These are phyloP conservation scores for Centruroides sculpturatus DNA, from an alignment of 1,140 invertebrate species.

Conservation along the genomic window DNA sequence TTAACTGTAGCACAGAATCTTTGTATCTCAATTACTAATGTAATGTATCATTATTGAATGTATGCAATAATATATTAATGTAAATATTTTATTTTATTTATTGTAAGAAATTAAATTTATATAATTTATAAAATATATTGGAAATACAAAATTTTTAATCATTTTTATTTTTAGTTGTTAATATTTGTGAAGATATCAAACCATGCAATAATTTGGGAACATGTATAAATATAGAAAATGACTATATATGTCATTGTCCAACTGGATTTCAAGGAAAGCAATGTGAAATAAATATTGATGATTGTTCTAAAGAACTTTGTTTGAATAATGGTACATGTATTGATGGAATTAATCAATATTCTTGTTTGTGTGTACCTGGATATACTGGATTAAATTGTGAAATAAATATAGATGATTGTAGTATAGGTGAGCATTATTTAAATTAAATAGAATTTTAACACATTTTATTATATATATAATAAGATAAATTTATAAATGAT, in stretches of 20 bases:
- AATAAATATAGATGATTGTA: constrained; percentile 36
- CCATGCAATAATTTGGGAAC: constrained; percentile 37
- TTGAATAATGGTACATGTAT: constrained; percentile 34
- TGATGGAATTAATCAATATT: constrained; percentile 23
- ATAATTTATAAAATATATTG: too few species aligned
- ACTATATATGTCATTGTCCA: constrained; percentile 38
- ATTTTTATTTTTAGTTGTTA: constrained; percentile 14
- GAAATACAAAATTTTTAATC: too few species aligned
- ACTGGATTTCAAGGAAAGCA: constrained; percentile 13
- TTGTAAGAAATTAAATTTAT: too few species aligned
- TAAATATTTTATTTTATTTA: too few species aligned
- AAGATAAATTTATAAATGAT: too few species aligned
- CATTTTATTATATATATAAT: too few species aligned
- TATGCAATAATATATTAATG: too few species aligned
- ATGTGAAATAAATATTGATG: constrained; percentile 58
- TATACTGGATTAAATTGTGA: constrained; percentile 35
- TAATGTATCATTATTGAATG: too few species aligned
- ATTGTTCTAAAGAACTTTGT: constrained; percentile 52
- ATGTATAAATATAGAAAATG: constrained; percentile 24
- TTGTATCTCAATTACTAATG: too few species aligned
- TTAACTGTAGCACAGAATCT: too few species aligned
- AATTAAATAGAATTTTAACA: too few species aligned
- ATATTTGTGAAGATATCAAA: constrained; percentile 8
- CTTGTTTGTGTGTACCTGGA: constrained; percentile 34
- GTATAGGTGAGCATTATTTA: constrained; percentile 31